These are phyloP conservation scores for Pterocles orientalis DNA, from an alignment of 2,113 vertebrate genomes.

Conservation along the genomic window DNA sequence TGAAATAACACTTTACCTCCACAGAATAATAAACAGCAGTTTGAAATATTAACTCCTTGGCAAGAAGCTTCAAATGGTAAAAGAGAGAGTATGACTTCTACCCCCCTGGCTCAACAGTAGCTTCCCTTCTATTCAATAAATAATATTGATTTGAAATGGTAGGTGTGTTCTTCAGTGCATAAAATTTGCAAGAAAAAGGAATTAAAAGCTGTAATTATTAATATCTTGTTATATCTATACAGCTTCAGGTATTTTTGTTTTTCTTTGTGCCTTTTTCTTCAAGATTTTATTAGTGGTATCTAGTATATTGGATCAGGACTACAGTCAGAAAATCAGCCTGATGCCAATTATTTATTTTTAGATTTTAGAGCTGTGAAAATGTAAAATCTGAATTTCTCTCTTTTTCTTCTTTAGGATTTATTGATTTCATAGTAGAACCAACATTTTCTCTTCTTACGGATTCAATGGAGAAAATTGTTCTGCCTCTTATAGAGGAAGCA, in stretches of 20 bases:
- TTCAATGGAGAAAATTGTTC: conserved; percentile 96
- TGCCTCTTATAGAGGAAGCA: conserved; percentile 96
- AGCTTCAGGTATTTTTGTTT: background rate
- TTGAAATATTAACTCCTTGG: conserved; percentile 61
- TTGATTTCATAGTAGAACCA: conserved; percentile 97
- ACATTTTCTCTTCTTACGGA: conserved; percentile 95
- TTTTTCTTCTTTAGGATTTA: conserved; percentile 83
- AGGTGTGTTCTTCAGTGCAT: background rate
- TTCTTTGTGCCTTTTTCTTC: background rate
- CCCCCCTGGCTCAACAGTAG: background rate
- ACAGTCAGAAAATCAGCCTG: background rate
- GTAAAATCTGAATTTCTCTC: background rate
- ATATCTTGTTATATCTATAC: background rate
- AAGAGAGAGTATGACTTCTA: conserved; percentile 3
- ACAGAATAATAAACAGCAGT: conserved; percentile 71
- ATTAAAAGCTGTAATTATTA: conserved; percentile 3
- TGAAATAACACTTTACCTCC: conserved; percentile 64
- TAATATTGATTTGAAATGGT: background rate
- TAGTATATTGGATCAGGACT: background rate
- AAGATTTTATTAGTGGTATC: background rate
- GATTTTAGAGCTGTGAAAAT: background rate
- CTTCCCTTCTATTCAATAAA: conserved; percentile 17
- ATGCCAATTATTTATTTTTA: background rate
- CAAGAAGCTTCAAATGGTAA: conserved; percentile 1
- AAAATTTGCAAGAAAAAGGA: background rate